A percentile compares a stretch with the other conserved stretches of the same genome.
Conservation (phyloP, 2,797 vertebrate genomes). For the Chaetophractus vellerosus region DNA sequence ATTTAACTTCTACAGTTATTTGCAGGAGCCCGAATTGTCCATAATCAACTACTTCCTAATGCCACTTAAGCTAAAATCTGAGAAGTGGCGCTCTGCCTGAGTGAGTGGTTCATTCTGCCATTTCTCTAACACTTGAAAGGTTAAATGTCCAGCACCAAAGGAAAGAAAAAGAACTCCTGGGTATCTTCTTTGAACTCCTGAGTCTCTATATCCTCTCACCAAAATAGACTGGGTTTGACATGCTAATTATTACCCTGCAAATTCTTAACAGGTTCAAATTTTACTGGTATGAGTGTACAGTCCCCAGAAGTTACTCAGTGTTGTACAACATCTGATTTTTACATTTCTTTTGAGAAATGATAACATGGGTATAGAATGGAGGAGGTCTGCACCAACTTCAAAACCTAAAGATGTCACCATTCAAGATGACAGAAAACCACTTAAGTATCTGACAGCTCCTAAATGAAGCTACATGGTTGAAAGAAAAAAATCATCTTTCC, state of each 20-base stretch:
- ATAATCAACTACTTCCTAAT: slow-evolving; percentile 66
- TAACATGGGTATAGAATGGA: background rate
- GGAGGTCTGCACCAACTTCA: background rate
- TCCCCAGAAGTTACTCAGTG: slow-evolving; percentile 24
- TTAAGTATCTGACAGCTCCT: background rate
- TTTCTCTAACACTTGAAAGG: slow-evolving; percentile 65
- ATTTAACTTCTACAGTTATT: slow-evolving; percentile 71
- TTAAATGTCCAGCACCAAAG: slow-evolving; percentile 47
- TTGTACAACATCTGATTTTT: background rate
- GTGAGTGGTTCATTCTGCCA: slow-evolving; percentile 44
- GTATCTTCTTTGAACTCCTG: background rate
- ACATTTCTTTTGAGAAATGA: slow-evolving; percentile 48
- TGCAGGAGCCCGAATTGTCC: slow-evolving; percentile 54
- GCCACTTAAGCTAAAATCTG: slow-evolving; percentile 67
- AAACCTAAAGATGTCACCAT: slow-evolving; percentile 42
- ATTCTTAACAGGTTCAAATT: background rate
- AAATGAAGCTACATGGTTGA: background rate
- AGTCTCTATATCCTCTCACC: background rate
- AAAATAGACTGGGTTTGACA: background rate
- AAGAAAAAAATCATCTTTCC: slow-evolving; percentile 27
- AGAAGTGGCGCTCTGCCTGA: background rate
- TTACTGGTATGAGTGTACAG: background rate
- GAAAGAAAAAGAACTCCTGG: slow-evolving; percentile 22
- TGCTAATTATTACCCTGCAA: slow-evolving; percentile 20
- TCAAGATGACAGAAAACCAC: background rate